Evolutionary conservation across 92 coral and sea anemone species (phyloP).

Genomic region (Epizoanthus stellaris): DNA sequence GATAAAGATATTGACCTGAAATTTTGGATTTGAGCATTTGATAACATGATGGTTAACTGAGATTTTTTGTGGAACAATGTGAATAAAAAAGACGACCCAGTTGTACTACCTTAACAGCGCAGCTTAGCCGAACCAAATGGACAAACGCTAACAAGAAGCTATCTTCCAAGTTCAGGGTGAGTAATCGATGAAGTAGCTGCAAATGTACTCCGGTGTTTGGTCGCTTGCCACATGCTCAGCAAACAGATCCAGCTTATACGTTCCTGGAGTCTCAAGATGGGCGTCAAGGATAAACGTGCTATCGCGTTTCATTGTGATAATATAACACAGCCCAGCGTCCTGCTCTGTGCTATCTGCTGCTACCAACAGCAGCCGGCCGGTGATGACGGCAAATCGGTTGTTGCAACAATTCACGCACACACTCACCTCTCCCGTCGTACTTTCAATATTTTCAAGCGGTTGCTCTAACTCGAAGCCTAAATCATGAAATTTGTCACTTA

Average conservation of each 20-base stretch:
- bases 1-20: too few species aligned
- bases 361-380: conserved; percentile 49
- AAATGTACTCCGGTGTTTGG: conserved; percentile 45
- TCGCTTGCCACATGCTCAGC: conserved; percentile 60
- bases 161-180: conserved; percentile 1
- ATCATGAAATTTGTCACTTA: conserved; percentile 59
- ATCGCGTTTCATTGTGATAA: conserved; percentile 37
- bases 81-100: too few species aligned
- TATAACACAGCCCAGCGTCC: conserved; percentile 44
- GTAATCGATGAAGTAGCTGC: conserved; percentile 68
- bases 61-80: too few species aligned
- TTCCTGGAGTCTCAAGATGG: conserved; percentile 64
- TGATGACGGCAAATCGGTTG: conserved; percentile 51
- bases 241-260: conserved; percentile 67
- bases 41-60: too few species aligned
- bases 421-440: conserved; percentile 58
- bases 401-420: conserved; percentile 47
- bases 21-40: too few species aligned
- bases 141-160: too few species aligned
- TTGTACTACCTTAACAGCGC: too few species aligned
- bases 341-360: conserved; percentile 12
- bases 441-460: conserved; percentile 69
- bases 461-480: conserved; percentile 58
- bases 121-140: too few species aligned
- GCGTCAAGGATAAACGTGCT: conserved; percentile 56